Base-by-base conservation (phyloP, 2,113 vertebrate genomes). In the Pampusana beccarii region DNA sequence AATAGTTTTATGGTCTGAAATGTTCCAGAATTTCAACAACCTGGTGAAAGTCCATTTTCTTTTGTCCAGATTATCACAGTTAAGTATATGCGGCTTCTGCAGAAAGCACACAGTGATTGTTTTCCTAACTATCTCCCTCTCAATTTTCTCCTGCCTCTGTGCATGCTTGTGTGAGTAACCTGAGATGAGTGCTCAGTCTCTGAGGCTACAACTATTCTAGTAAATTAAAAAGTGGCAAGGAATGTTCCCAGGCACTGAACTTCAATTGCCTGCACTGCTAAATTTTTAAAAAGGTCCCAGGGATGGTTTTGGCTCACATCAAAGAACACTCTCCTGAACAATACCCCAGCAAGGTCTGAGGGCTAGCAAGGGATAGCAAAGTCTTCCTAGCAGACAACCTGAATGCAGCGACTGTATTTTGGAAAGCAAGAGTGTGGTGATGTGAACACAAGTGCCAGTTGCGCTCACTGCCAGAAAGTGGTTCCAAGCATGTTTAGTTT, bases 211-310 rank as follows among this genome's bases (percentile, higher is more conserved):
- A 91, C 69, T 31, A 48, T 91, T 93, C 60, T 38, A 92, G 56
- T 38, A 91, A 93, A 92, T 92, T 92, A 86, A 91, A 91, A 92
- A 88, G 86, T 84, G 56, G 33, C 34, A 92, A 92, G 42, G 69
- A 94, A 86, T 60, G 29, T 79, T 95, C 72, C 66, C 83, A 81
- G 83, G 56, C 51, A 60, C 42, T 31, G 51, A 8, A 11, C 33
- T 86, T 86, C 86, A 44, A 28, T 38, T 74, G 57, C 29, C 42
- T 50, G 15, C 71, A 74, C 36, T 66, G 34, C 36, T 84, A 42
- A 42, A 78, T 74, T 84, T 93, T 90, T 64, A 9, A 40, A 78
- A 67, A 51, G 17, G 51, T 88, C 46, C 13, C 34, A 70, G 51
- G 29, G 28, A 90, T 42, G 42, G 26, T 60, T 91, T 82, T 72